Base-by-base conservation (phyloP, 2,888 invertebrate genomes). In the Cheilosia variabilis region DNA sequence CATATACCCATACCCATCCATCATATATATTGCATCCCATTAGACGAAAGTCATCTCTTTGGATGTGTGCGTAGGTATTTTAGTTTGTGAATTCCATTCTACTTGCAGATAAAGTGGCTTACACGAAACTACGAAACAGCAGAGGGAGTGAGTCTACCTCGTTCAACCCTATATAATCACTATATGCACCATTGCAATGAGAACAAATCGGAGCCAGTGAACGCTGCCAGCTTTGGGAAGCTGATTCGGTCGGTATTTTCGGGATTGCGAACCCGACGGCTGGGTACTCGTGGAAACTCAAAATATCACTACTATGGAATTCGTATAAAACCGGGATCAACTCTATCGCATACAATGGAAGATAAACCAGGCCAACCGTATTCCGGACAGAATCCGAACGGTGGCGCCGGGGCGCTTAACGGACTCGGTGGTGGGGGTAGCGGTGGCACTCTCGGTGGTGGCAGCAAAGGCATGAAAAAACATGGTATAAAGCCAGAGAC, bases 271-370 rank as follows among this genome's bases (percentile, higher is more conserved):
- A 99, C 99, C 17, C 93, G 98, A 88, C 95, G 99, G 71, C 94
- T 99, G 57, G 99, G 99, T 87, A 99, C 99, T 3, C 95, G 97
- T 89, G 99, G 99, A 43, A 99, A 99, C 93, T 99, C 98, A 34
- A 99, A 99, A 92, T 99, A 99, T 92, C 99, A 99, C 93, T 99
- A 99, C 93, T 99, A 99, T 93, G 99, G 99, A n/a, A 99, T 99
- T 88, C 95, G 99, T 43, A 97, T 99, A 73, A 99, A 99, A 92
- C 97, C 97, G 0, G 96, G 95, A 76, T 97, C 97, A 2, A 94
- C 95, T 9, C 91, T 97, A 86, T 94, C 90, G 88, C 93, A 94
- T 86, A 92, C 95, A 87, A 92, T 94, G 88, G 94, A 94, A 86
- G 93, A 94, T 89, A 92, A 92, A 69, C 88, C 90, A 17, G 87